These are phyloP conservation scores for Falco biarmicus DNA, from an alignment of 2,797 vertebrate genomes.

Conservation along the genomic window DNA sequence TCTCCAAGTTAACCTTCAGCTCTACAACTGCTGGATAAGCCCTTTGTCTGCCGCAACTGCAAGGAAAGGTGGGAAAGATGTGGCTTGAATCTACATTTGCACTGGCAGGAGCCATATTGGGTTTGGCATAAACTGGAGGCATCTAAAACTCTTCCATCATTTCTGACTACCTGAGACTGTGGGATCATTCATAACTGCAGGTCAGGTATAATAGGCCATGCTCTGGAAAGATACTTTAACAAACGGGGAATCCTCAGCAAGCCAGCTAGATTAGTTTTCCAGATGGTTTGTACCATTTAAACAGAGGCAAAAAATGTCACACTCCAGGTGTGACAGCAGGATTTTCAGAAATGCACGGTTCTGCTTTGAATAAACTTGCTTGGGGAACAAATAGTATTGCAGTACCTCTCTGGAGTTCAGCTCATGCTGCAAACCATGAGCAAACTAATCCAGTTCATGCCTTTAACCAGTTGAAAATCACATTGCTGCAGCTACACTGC, in stretches of 20 bases:
- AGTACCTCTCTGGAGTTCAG: neutral
- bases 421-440: neutral
- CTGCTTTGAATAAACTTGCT: neutral
- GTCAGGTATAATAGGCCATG: neutral
- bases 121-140: neutral
- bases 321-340: neutral
- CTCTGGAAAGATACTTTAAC: neutral
- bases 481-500: neutral
- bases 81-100: neutral
- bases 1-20: neutral
- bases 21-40: neutral
- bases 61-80: neutral
- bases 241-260: neutral
- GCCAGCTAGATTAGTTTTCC: neutral
- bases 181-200: neutral
- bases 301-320: neutral
- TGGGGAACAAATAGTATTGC: neutral
- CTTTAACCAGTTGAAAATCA: neutral
- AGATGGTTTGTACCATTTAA: neutral
- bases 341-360: neutral
- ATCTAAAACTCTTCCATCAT: neutral
- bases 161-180: neutral
- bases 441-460: neutral
- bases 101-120: neutral
- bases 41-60: neutral